phyloP scores from a whole-genome alignment of 2,797 vertebrate genomes.

The Fundulus diaphanus region DNA sequence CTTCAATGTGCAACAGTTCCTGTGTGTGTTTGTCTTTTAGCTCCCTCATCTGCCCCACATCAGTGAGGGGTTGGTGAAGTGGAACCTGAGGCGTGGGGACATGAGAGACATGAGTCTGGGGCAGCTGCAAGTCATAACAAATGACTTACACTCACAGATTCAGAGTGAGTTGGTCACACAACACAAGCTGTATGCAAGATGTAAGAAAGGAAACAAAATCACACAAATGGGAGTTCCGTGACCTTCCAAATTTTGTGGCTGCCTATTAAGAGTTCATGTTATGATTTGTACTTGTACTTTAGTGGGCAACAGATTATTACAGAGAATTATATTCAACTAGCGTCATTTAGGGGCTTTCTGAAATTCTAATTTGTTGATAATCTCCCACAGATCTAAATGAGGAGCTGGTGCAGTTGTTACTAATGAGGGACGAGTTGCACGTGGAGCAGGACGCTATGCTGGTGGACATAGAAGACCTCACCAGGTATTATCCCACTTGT shows the following conservation, averaged over 20 bases:
- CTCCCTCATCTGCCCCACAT: slow-evolving; percentile 96
- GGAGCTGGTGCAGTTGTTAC: slow-evolving; percentile 93
- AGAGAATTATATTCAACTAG: background rate
- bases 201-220: background rate
- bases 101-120: slow-evolving; percentile 94
- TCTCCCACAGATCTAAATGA: slow-evolving; percentile 88
- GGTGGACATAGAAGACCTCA: slow-evolving; percentile 97
- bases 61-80: slow-evolving; percentile 95
- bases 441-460: slow-evolving; percentile 98
- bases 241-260: slow-evolving; percentile 2
- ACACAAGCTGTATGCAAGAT: background rate
- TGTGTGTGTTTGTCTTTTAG: slow-evolving; percentile 66
- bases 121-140: slow-evolving; percentile 96
- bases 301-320: background rate
- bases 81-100: slow-evolving; percentile 90
- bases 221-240: background rate
- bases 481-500: slow-evolving; percentile 81
- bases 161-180: slow-evolving; percentile 87
- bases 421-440: slow-evolving; percentile 94
- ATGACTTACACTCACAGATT: slow-evolving; percentile 97
- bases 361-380: background rate
- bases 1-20: background rate
- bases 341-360: background rate
- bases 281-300: background rate
- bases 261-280: background rate